A percentile compares a stretch with the other conserved stretches of the same genome.
Conservation (phyloP, 2,888 invertebrate genomes). For the Polylopha cassiicola region DNA sequence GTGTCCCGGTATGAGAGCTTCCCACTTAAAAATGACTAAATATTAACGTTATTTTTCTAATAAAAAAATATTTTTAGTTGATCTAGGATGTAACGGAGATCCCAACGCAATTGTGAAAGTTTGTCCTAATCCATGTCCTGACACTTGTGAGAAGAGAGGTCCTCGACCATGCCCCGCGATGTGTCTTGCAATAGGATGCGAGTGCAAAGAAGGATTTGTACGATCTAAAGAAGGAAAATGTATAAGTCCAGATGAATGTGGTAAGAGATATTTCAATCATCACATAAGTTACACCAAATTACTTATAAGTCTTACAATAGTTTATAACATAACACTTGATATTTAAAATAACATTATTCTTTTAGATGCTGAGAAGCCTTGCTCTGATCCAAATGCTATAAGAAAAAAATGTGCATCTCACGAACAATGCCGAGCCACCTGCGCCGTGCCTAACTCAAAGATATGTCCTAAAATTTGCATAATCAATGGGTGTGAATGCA, state of each 20-base stretch:
- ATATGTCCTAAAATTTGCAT: constrained; percentile 10
- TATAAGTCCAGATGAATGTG: no score
- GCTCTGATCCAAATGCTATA: constrained; percentile 14
- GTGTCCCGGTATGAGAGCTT: constrained; percentile 8
- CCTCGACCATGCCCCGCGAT: constrained; percentile 1
- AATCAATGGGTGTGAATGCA: constrained; percentile 11
- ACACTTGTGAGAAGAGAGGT: background rate
- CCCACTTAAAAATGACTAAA: constrained; percentile 18
- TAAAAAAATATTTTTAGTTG: constrained; percentile 22
- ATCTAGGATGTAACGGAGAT: constrained; percentile 37
- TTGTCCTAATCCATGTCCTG: constrained; percentile 9
- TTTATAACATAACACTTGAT: background rate
- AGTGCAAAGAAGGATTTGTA: constrained; percentile 9
- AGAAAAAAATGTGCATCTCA: constrained; percentile 12
- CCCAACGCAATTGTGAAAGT: constrained; percentile 28
- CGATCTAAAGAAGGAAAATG: background rate
- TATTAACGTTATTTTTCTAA: constrained; percentile 10
- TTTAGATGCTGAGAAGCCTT: no score
- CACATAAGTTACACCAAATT: background rate
- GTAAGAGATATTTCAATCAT: background rate
- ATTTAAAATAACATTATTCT: constrained; percentile 1
- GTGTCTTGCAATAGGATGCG: constrained; percentile 5
- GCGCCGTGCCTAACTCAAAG: constrained; percentile 8
- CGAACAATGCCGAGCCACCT: constrained; percentile 15
- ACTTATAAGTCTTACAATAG: background rate